These are phyloP conservation scores for Drosophila greeni DNA, from an alignment of 2,888 invertebrate species.

Conservation along the genomic window DNA sequence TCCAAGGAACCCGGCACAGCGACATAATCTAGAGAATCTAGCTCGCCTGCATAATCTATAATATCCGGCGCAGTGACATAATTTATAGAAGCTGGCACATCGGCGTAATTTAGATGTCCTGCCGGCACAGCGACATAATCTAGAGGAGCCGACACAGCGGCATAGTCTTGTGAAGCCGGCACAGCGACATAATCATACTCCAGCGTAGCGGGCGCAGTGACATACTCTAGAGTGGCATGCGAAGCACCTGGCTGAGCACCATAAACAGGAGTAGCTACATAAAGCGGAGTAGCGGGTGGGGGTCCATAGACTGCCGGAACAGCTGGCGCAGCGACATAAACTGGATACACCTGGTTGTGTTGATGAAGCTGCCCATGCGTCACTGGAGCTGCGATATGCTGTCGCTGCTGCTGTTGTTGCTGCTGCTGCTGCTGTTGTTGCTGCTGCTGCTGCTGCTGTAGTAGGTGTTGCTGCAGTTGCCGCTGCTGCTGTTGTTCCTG, in stretches of 20 bases:
- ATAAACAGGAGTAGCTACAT: background rate
- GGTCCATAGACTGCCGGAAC: background rate
- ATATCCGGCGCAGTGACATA: background rate
- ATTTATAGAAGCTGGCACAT: background rate
- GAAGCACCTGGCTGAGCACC: too few species aligned
- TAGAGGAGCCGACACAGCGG: too few species aligned
- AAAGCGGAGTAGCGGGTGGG: background rate
- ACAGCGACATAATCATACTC: background rate
- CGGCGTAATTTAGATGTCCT: too few species aligned
- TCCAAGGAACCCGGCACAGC: too few species aligned
- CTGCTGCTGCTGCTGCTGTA: too few species aligned
- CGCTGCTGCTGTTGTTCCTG: background rate
- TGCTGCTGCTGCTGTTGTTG: background rate
- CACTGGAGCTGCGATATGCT: background rate
- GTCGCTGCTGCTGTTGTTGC: background rate
- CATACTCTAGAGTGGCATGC: too few species aligned
- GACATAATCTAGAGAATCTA: too few species aligned
- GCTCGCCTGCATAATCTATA: too few species aligned
- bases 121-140: background rate
- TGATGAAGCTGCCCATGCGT: background rate
- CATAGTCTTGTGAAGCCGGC: background rate
- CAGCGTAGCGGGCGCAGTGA: background rate
- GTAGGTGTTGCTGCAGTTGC: background rate
- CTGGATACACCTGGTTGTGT: background rate
- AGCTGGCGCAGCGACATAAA: background rate